A percentile compares a stretch with the other conserved stretches of the same genome.
Evolutionary conservation across 2,113 vertebrate genomes (phyloP).

Genomic region (Arvicanthis niloticus): DNA sequence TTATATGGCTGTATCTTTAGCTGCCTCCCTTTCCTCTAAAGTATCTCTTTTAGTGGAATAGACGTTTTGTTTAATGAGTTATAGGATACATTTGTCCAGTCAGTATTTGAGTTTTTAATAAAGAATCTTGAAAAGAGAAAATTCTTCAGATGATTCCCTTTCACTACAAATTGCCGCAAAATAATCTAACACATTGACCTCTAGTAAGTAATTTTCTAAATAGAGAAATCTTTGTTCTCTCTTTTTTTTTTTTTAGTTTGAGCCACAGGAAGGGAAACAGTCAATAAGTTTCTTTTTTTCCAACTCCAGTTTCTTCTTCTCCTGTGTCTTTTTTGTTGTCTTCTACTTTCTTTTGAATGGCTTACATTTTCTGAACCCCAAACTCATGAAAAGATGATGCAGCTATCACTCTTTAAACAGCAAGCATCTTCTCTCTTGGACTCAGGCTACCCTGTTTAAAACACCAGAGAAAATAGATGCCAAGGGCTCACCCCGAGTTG

Average conservation of each 20-base stretch:
- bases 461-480: slow-evolving; percentile 9
- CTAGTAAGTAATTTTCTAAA: slow-evolving; percentile 54
- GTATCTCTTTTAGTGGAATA: slow-evolving; percentile 7
- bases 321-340: slow-evolving; percentile 34
- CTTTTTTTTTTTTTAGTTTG: not conserved
- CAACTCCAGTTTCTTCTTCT: not conserved
- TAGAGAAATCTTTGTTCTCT: slow-evolving; percentile 56
- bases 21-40: not conserved
- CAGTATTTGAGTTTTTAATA: not conserved
- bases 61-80: not conserved
- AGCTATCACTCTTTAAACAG: not conserved
- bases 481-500: not conserved
- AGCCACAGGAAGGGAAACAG: slow-evolving; percentile 31
- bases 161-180: slow-evolving; percentile 26
- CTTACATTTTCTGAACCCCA: not conserved
- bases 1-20: not conserved
- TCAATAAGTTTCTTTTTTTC: slow-evolving; percentile 49
- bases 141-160: slow-evolving; percentile 43
- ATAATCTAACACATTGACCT: not conserved
- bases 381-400: not conserved
- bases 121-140: slow-evolving; percentile 61
- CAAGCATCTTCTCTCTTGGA: not conserved
- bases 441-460: slow-evolving; percentile 40
- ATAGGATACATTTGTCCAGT: not conserved
- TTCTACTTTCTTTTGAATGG: slow-evolving; percentile 3